Percentiles rank a stretch among this genome's conserved stretches.
Conservation (phyloP, 2,113 vertebrate species). For the Edolisoma coerulescens region DNA sequence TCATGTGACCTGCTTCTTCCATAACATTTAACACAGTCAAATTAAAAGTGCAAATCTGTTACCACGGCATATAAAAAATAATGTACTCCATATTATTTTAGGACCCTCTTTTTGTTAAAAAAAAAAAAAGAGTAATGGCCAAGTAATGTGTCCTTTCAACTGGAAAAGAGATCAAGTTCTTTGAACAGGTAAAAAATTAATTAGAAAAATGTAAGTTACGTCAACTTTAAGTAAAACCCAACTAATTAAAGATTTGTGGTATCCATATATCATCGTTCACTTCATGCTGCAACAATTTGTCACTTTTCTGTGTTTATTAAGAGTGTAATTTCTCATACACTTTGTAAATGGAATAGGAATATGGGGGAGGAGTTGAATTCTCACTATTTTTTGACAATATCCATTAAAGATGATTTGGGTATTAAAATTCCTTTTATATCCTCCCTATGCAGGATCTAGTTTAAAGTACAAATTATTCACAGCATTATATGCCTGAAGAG, state of each 20-base stretch:
- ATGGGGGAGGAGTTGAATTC: not conserved
- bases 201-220: not conserved
- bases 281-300: not conserved
- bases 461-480: not conserved
- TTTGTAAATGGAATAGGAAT: not conserved
- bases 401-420: not conserved
- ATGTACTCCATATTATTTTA: conserved; percentile 46
- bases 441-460: not conserved
- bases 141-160: not conserved
- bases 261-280: not conserved
- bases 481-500: not conserved
- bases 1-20: conserved; percentile 46
- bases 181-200: conserved; percentile 22
- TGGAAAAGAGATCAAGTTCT: not conserved
- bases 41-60: conserved; percentile 58
- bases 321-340: not conserved
- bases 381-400: not conserved
- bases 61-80: conserved; percentile 43
- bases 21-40: conserved; percentile 53
- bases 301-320: not conserved
- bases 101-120: not conserved
- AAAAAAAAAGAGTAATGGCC: not conserved
- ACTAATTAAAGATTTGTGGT: conserved; percentile 16
- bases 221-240: not conserved
- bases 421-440: not conserved